Evolutionary conservation across 2,113 vertebrate species (phyloP), one percentile per base, ranked within the genome.

Genomic region (Eupsittula cactorum): DNA sequence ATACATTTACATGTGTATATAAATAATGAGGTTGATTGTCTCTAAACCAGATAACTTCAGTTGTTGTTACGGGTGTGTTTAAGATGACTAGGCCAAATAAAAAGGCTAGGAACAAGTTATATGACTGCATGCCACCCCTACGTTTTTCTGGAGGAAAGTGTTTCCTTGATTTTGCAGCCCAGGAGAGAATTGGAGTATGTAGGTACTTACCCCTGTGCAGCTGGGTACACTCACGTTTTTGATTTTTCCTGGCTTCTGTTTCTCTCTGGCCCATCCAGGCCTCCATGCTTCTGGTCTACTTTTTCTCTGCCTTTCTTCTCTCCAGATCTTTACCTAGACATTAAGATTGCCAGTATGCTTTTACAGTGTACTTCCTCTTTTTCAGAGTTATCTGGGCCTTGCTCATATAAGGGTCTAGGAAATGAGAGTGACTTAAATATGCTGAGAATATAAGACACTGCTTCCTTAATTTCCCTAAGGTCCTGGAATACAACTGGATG

Each of bases 1-100:
- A 29, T 20, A 10, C 7, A 5, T 81, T 68, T 25, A 8, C 8
- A 2, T 4, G 15, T 42, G 7, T 9, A 2, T 0, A 4, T 41
- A 63, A 35, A 90, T 8, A 10, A 33, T 59, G 42, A 53, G 47
- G 31, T 68, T 11, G 39, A 2, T 44, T 68, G 60, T 44, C 57
- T 47, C n/a, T 49, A 28, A 71, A 50, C 17, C 1, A 2, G 6
- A 1, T 19, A 1, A 13, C 57, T 73, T 63, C 57, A 15, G 57
- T n/a, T n/a, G 55, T n/a, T 57, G 57, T 59, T 59, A 59, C 28
- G 8, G 12, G 5, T 53, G 10, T 29, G 11, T 57, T 75, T 17
- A 25, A 49, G 39, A 16, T 65, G 47, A 28, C 24, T 35, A 39
- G 73, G 31, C 29, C 35, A 33, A 35, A 18, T 15, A 16, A 70